Evolutionary conservation across 1,140 invertebrate genomes (phyloP).

Genomic region (Maniola jurtina): DNA sequence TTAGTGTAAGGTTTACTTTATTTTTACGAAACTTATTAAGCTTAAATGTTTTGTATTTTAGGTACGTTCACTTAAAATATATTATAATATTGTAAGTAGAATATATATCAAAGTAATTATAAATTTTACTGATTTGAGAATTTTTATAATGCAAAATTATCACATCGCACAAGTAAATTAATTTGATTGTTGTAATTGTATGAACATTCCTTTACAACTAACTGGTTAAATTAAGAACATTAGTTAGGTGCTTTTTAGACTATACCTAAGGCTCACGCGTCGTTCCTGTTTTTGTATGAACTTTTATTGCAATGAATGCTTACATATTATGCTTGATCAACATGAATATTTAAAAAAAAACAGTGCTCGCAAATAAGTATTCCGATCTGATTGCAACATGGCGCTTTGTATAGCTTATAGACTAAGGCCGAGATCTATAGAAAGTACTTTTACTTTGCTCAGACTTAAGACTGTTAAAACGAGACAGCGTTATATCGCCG

Average conservation of each 20-base stretch:
- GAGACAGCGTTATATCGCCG: too few species aligned
- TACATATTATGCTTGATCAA: constrained; percentile 1
- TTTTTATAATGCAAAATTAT: constrained; percentile 20
- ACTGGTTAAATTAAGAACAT: constrained; percentile 22
- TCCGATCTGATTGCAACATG: too few species aligned
- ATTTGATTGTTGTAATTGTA: constrained; percentile 16
- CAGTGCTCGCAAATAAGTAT: too few species aligned
- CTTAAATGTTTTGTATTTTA: constrained; percentile 26
- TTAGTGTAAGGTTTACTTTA: constrained; percentile 9
- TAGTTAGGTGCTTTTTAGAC: constrained; percentile 26
- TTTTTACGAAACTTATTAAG: constrained; percentile 16
- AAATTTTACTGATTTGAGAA: constrained; percentile 14
- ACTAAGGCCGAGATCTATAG: too few species aligned
- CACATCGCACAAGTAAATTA: constrained; percentile 24
- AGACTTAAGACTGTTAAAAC: too few species aligned
- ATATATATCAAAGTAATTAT: constrained; percentile 18
- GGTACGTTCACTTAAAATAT: constrained; percentile 2
- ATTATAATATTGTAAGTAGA: constrained; percentile 14
- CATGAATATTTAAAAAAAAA: too few species aligned
- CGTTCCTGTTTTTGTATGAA: constrained; percentile 14
- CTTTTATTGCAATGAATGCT: background rate
- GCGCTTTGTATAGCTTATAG: too few species aligned
- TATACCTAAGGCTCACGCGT: constrained; percentile 15
- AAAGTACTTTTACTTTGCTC: too few species aligned
- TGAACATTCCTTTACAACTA: constrained; percentile 27